Base-by-base conservation (phyloP, 2,113 vertebrate species). In the Bambusicola thoracicus region DNA sequence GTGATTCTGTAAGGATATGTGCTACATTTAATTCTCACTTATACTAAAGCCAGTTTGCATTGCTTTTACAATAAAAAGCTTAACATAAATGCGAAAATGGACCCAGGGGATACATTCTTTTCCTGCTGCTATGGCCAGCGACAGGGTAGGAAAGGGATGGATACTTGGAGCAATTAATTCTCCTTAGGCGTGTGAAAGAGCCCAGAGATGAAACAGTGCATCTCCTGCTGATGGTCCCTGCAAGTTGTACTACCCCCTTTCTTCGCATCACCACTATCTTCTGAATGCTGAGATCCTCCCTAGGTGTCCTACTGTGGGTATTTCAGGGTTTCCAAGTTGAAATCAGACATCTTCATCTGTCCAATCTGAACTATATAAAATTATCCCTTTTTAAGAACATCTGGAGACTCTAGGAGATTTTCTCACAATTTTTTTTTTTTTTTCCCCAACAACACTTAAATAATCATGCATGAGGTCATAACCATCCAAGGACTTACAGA, bases 21-120 rank as follows among this genome's bases (percentile, higher is more conserved):
- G 89, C 78, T 83, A 84, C 74, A 58, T 81, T 95, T 93, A 96
- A 89, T 95, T 91, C 91, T 92, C 84, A 88, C 92, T 96, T 91
- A 84, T 2, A 18, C 61, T 86, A 89, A 93, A 90, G 74, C 77
- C 92, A 87, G 81, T 94, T 81, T 90, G 86, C 77, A 65, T 51
- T 88, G 61, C 80, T 87, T 93, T 93, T 94, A 75, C 96, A 92
- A 89, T 89, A 69, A 87, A 93, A 96, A 92, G 84, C 83, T 90
- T 90, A 84, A 90, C 81, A 59, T 75, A 96, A 95, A 92, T 79
- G 69, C 70, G 86, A 81, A 94, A 95, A 79, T 84, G 66, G 62
- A 51, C 94, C 56, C 81, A 62, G 14, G 81, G 74, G 92, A 68
- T 75, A 7, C 61, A 36, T 93, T 92, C 19, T 86, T 81, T 92